A percentile compares a stretch with the other conserved stretches of the same genome.
These are phyloP conservation scores for Typhlichthys eigenmanni DNA, from an alignment of 2,797 vertebrate species.

Conservation along the genomic window DNA sequence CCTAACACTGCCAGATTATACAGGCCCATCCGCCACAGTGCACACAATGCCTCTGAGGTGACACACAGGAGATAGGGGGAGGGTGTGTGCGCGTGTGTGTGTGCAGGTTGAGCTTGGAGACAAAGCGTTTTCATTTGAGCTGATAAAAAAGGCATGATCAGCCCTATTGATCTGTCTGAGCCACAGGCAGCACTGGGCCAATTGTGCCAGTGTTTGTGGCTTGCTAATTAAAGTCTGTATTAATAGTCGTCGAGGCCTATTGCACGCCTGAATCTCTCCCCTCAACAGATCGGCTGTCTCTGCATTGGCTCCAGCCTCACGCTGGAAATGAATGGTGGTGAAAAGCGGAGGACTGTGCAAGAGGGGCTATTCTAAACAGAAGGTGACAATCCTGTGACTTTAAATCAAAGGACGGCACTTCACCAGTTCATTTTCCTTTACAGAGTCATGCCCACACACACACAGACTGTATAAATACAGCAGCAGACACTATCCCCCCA, in stretches of 20 bases:
- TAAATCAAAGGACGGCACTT: slow-evolving; percentile 58
- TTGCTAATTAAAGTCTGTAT: slow-evolving; percentile 80
- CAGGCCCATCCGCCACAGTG: slow-evolving; percentile 61
- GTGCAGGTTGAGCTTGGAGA: slow-evolving; percentile 54
- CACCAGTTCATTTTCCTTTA: slow-evolving; percentile 37
- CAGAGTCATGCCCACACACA: not conserved
- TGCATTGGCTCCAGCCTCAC: slow-evolving; percentile 13
- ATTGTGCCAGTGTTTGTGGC: slow-evolving; percentile 71
- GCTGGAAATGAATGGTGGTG: slow-evolving; percentile 50
- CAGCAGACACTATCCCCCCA: not conserved
- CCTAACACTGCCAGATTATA: slow-evolving; percentile 80
- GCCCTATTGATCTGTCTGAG: slow-evolving; percentile 76
- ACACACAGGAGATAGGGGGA: slow-evolving; percentile 42
- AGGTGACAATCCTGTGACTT: slow-evolving; percentile 53
- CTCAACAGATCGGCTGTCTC: slow-evolving; percentile 2
- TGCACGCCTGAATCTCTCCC: slow-evolving; percentile 51
- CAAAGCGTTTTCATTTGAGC: slow-evolving; percentile 80
- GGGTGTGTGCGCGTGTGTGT: not conserved
- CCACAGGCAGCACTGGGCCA: slow-evolving; percentile 69
- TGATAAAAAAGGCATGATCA: slow-evolving; percentile 79
- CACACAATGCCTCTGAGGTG: slow-evolving; percentile 64
- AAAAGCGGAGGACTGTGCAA: slow-evolving; percentile 38
- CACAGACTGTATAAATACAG: slow-evolving; percentile 16
- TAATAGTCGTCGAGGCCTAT: slow-evolving; percentile 74
- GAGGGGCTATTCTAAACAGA: slow-evolving; percentile 24